Conservation (phyloP, 2,797 vertebrate species). For the Macropus fuliginosus region DNA sequence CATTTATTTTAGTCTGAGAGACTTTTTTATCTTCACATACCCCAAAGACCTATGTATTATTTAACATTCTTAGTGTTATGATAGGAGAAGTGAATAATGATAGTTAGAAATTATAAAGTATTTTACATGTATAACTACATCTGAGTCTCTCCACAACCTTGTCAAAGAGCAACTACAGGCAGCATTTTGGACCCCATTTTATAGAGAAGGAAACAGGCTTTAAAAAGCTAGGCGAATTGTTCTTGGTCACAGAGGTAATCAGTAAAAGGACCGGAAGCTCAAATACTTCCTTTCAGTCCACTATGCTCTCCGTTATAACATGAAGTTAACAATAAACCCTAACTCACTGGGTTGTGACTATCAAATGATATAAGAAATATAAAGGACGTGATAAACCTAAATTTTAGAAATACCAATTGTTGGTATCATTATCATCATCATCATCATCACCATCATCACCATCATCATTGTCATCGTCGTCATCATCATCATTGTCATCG, state of each 20-base stretch:
- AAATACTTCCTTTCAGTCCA: not conserved
- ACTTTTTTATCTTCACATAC: not conserved
- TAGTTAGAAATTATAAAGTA: not conserved
- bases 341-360: too few species aligned
- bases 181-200: not conserved
- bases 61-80: not conserved
- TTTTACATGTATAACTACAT: not conserved
- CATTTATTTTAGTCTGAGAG: not conserved
- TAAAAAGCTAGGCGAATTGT: not conserved
- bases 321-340: too few species aligned
- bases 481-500: too few species aligned
- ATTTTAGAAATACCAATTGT: too few species aligned
- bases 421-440: too few species aligned
- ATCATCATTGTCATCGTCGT: too few species aligned
- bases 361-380: too few species aligned
- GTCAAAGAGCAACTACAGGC: not conserved
- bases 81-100: not conserved
- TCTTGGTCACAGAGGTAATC: not conserved
- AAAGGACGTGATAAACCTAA: too few species aligned
- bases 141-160: not conserved
- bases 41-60: not conserved
- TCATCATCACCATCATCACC: too few species aligned
- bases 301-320: too few species aligned
- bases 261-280: not conserved
- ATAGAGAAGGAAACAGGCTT: not conserved